Evolutionary conservation across 2,797 vertebrate genomes (phyloP).

Genomic region (Dallia pectoralis): DNA sequence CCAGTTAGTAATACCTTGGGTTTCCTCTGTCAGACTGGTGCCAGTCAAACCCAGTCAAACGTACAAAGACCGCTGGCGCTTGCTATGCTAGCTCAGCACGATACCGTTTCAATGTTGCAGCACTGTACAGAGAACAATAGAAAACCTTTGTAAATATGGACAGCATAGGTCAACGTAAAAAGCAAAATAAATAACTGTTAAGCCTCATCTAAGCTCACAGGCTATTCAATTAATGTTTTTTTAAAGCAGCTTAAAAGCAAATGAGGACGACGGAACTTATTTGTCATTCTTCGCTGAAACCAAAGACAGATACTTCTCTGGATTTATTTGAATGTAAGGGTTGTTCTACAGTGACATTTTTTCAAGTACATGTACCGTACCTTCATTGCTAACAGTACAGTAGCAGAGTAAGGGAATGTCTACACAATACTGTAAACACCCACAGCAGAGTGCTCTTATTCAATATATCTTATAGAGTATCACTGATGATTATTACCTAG

Average conservation of each 20-base stretch:
- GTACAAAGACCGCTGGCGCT: conserved; percentile 41
- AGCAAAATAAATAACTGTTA: conserved; percentile 24
- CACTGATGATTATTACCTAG: background rate
- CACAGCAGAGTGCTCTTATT: background rate
- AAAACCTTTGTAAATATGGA: conserved; percentile 41
- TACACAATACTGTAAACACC: background rate
- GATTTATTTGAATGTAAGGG: background rate
- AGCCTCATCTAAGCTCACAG: conserved; percentile 2
- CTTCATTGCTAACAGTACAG: background rate
- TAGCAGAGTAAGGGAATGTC: background rate
- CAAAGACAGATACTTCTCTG: background rate
- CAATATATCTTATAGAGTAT: background rate
- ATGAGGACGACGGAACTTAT: conserved; percentile 16
- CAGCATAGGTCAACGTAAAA: background rate
- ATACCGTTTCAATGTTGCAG: conserved; percentile 58
- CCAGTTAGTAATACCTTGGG: conserved; percentile 5
- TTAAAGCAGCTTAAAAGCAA: background rate
- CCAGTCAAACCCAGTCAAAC: conserved; percentile 32
- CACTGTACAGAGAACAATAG: conserved; percentile 42
- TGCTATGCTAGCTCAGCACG: conserved; percentile 62
- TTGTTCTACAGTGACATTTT: background rate
- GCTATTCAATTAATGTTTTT: background rate
- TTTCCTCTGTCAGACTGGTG: conserved; percentile 25
- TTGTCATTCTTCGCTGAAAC: background rate
- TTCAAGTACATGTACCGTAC: background rate